phyloP scores from a whole-genome alignment of 2,888 invertebrate genomes.

The Himalopsyche kuldschensis region DNA sequence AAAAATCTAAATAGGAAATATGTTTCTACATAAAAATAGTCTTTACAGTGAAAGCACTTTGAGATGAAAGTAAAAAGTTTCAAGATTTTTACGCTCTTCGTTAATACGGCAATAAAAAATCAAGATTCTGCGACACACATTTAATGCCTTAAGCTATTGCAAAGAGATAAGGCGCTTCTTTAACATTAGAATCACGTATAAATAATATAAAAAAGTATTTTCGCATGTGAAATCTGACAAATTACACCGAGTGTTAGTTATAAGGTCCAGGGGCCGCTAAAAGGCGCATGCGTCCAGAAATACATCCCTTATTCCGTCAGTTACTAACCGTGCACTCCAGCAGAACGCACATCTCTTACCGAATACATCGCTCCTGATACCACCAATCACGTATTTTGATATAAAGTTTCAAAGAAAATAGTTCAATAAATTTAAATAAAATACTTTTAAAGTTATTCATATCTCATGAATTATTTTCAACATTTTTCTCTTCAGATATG shows the following conservation, averaged over 20 bases:
- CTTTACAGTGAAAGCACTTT: too few relatives aligned
- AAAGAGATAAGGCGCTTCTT: not conserved
- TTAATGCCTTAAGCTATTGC: not conserved
- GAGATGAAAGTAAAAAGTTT: too few relatives aligned
- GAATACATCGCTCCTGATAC: not conserved
- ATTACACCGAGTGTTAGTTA: slow-evolving; percentile 2
- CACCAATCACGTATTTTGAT: not conserved
- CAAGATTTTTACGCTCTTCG: too few relatives aligned
- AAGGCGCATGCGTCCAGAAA: slow-evolving; percentile 17
- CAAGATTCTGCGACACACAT: not conserved
- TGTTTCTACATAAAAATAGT: too few relatives aligned
- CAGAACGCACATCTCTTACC: slow-evolving; percentile 11
- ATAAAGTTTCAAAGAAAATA: not conserved
- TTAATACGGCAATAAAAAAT: not conserved
- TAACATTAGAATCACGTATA: not conserved
- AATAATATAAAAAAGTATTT: not conserved
- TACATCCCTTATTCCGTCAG: slow-evolving; percentile 4
- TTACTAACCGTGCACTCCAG: slow-evolving; percentile 17
- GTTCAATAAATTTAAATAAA: not conserved
- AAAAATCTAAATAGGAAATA: too few relatives aligned
- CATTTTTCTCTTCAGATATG: too few relatives aligned
- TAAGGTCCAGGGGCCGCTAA: slow-evolving; percentile 17
- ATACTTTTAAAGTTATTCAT: too few relatives aligned
- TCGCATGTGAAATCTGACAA: not conserved
- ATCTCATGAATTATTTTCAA: too few relatives aligned